phyloP scores from a whole-genome alignment of 2,797 vertebrate genomes.

The Gallinago nigripennis region DNA sequence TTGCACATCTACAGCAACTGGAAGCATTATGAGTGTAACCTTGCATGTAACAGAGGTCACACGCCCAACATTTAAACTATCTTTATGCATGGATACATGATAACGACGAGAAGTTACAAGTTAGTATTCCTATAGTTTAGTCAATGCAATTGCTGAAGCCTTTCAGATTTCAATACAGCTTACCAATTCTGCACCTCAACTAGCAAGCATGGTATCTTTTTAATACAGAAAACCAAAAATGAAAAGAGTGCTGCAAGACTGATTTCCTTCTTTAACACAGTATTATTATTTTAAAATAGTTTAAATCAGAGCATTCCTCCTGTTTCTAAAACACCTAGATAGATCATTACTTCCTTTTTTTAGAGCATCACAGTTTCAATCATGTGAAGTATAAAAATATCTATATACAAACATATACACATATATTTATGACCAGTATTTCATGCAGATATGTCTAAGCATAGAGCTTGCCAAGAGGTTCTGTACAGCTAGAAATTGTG shows the following conservation, averaged over 20 bases:
- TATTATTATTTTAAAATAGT: not conserved
- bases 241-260: not conserved
- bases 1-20: not conserved
- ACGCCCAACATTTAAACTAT: not conserved
- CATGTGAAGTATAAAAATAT: not conserved
- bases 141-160: not conserved
- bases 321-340: not conserved
- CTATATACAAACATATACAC: rapidly evolving
- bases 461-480: not conserved
- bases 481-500: not conserved
- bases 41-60: not conserved
- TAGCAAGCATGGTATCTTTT: not conserved
- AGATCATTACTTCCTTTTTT: not conserved
- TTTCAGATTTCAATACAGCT: not conserved
- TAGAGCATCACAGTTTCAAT: not conserved
- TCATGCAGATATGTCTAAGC: not conserved
- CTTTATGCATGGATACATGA: not conserved
- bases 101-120: not conserved
- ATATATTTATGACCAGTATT: not conserved
- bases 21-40: not conserved
- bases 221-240: not conserved
- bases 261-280: not conserved
- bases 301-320: not conserved
- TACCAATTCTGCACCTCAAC: not conserved
- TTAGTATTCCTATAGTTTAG: not conserved